Evolutionary conservation across 2,113 vertebrate species (phyloP).

Genomic region (Corydoras sp.): DNA sequence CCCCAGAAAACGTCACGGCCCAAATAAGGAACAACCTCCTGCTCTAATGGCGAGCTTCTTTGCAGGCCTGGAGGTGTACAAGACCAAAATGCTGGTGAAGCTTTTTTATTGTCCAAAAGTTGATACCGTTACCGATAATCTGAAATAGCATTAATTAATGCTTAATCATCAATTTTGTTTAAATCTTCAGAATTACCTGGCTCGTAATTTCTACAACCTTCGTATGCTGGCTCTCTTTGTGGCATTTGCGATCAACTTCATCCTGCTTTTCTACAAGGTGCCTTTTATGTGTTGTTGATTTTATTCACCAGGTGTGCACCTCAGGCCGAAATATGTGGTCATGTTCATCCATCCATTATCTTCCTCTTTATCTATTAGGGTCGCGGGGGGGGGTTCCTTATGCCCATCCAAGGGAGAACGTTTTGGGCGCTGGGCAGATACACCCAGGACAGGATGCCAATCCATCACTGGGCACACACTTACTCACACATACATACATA

Average conservation of each 20-base stretch:
- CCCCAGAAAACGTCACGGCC: slow-evolving; percentile 68
- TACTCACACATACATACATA: too few species aligned
- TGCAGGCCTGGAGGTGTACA: slow-evolving; percentile 80
- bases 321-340: too few species aligned
- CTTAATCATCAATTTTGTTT: neutral
- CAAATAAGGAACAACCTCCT: slow-evolving; percentile 72
- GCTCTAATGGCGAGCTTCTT: slow-evolving; percentile 85
- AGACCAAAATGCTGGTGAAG: slow-evolving; percentile 81
- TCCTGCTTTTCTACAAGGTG: slow-evolving; percentile 99
- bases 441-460: too few species aligned
- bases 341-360: too few species aligned
- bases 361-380: too few species aligned
- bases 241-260: slow-evolving; percentile 97
- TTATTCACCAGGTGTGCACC: neutral
- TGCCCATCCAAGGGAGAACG: too few species aligned
- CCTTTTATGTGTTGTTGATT: neutral
- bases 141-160: too few species aligned
- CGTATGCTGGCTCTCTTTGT: slow-evolving; percentile 92
- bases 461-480: too few species aligned
- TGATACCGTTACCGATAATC: too few species aligned
- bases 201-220: slow-evolving; percentile 97
- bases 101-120: too few species aligned
- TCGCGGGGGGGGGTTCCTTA: too few species aligned
- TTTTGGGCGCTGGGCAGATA: too few species aligned
- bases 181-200: slow-evolving; percentile 82